Evolutionary conservation across 2,113 vertebrate species (phyloP).

Genomic region (Accipiter virgatus): DNA sequence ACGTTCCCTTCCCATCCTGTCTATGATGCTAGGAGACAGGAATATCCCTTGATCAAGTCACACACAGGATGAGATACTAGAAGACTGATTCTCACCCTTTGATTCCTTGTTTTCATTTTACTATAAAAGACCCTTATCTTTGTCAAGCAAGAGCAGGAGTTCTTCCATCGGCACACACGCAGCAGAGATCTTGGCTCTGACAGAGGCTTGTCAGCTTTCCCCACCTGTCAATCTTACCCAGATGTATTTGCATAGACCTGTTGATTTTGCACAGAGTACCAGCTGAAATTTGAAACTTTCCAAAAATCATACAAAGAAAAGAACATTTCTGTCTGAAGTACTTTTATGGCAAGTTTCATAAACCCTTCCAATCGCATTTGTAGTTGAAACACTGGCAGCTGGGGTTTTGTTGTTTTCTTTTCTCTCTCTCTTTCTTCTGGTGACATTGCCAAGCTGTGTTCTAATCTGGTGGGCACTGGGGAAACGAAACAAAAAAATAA

Average conservation of each 20-base stretch:
- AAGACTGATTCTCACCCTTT: background rate
- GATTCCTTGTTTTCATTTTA: constrained; percentile 29
- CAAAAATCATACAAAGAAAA: constrained; percentile 32
- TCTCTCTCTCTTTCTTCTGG: constrained; percentile 11
- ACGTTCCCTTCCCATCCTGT: background rate
- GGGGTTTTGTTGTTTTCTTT: background rate
- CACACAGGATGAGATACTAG: constrained; percentile 32
- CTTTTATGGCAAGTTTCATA: constrained; percentile 49
- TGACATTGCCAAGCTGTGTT: constrained; percentile 54
- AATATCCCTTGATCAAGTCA: constrained; percentile 1
- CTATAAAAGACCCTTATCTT: background rate
- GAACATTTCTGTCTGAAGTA: constrained; percentile 17
- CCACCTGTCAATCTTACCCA: background rate
- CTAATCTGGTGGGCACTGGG: constrained; percentile 30
- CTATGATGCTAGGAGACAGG: background rate
- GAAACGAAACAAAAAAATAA: constrained; percentile 15
- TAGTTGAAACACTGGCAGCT: background rate
- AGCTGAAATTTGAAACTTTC: constrained; percentile 11
- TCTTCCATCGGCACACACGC: background rate
- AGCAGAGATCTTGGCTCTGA: background rate
- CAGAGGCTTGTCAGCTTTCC: background rate
- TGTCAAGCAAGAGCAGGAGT: background rate
- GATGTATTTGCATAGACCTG: background rate
- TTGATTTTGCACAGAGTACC: background rate
- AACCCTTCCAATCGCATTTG: background rate